These are phyloP conservation scores for Speoplatyrhinus poulsoni DNA, from an alignment of 2,113 vertebrate species.

Conservation along the genomic window DNA sequence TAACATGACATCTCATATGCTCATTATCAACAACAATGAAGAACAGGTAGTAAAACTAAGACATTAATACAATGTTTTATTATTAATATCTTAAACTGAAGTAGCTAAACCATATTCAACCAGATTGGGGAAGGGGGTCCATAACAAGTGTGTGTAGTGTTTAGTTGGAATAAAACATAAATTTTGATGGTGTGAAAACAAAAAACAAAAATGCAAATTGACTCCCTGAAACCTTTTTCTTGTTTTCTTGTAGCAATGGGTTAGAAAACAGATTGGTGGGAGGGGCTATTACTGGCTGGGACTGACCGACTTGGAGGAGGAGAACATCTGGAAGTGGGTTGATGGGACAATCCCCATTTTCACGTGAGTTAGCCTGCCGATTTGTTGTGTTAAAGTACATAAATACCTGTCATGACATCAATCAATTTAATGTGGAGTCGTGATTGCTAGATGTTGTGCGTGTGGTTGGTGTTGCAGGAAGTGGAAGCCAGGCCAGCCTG, in stretches of 20 bases:
- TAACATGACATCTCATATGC: conserved; percentile 80
- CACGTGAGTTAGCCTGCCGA: conserved; percentile 76
- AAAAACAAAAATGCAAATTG: background rate
- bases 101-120: too few relatives aligned
- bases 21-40: conserved; percentile 88
- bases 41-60: conserved; percentile 82
- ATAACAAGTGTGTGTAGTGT: too few relatives aligned
- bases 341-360: conserved; percentile 85
- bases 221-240: conserved; percentile 29
- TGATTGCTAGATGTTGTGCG: background rate
- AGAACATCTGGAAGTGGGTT: conserved; percentile 92
- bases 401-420: background rate
- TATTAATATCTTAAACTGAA: too few relatives aligned
- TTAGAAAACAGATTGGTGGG: conserved; percentile 80
- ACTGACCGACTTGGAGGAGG: conserved; percentile 84
- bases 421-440: background rate
- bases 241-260: conserved; percentile 81
- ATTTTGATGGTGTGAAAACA: too few relatives aligned
- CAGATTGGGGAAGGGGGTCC: too few relatives aligned
- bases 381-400: background rate
- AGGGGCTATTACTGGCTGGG: conserved; percentile 93
- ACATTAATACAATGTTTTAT: too few relatives aligned
- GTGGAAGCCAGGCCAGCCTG: conserved; percentile 94
- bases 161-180: too few relatives aligned
- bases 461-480: conserved; percentile 76